Percentiles rank a stretch among this genome's conserved stretches.
phyloP scores from a whole-genome alignment of 2,888 invertebrate genomes.

The Zele albiditarsus region DNA sequence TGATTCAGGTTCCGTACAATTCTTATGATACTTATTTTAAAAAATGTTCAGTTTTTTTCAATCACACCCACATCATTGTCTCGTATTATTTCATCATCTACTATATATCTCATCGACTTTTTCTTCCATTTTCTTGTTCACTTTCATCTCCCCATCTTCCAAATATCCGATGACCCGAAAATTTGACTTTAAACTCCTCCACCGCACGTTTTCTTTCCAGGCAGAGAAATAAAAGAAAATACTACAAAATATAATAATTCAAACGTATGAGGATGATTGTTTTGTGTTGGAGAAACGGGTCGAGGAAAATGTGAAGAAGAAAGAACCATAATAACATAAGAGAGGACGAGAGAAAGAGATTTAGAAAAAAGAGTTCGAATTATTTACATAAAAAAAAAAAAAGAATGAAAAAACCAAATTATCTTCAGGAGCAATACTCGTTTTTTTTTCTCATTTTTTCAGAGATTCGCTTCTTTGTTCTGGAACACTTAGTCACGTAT shows the following conservation, averaged over 20 bases:
- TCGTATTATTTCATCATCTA: conserved; percentile 32
- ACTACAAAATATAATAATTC: neutral
- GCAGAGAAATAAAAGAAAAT: neutral
- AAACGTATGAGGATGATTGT: neutral
- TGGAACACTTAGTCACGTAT: neutral
- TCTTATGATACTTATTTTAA: conserved; percentile 62
- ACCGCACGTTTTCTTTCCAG: neutral
- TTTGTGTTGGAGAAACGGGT: neutral
- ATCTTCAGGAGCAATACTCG: conserved; percentile 12
- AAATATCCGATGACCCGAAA: neutral
- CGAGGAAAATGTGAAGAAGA: neutral
- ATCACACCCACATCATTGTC: conserved; percentile 31
- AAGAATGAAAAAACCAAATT: neutral
- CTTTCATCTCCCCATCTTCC: neutral
- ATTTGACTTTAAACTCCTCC: neutral
- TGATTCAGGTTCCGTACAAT: conserved; percentile 66
- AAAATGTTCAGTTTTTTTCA: conserved; percentile 48
- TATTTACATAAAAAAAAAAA: conserved; percentile 37
- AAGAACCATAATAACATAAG: conserved; percentile 28
- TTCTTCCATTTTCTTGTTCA: neutral
- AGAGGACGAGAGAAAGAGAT: conserved; percentile 9
- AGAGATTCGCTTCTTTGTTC: neutral
- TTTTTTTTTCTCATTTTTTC: neutral
- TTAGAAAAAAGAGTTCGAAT: conserved; percentile 29
- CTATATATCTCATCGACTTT: conserved; percentile 18